phyloP scores from a whole-genome alignment of 1,140 invertebrate species.

The Eriosoma lanigerum region DNA sequence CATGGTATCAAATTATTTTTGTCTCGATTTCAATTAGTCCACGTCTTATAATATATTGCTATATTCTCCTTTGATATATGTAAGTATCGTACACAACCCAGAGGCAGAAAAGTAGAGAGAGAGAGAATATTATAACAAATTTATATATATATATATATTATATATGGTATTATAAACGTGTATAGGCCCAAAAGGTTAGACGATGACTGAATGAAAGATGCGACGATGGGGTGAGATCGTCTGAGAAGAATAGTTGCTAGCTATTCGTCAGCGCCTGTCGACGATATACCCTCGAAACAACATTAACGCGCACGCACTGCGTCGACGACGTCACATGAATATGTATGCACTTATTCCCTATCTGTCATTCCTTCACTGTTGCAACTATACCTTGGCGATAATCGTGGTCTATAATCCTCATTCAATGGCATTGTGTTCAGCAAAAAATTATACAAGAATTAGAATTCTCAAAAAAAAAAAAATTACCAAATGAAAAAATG shows the following conservation, averaged over 20 bases:
- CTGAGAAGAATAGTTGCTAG: background rate
- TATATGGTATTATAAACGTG: background rate
- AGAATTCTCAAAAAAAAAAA: no score
- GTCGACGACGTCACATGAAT: constrained; percentile 4
- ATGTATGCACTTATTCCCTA: background rate
- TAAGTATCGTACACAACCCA: background rate
- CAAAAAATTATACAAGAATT: no score
- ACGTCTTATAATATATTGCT: background rate
- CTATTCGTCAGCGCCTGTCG: constrained; percentile 23
- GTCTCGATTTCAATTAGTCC: constrained; percentile 30
- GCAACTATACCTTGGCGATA: background rate
- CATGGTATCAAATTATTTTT: constrained; percentile 24
- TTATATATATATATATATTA: background rate
- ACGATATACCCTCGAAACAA: background rate
- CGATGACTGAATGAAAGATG: no score
- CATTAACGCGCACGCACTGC: background rate
- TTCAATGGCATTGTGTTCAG: no score
- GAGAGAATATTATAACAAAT: background rate
- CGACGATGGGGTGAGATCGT: background rate
- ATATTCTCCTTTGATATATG: no score
- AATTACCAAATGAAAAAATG: no score
- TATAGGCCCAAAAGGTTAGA: background rate
- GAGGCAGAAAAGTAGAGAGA: no score
- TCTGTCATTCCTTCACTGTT: background rate
- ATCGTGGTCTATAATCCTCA: background rate